Base-by-base conservation (phyloP, 2,888 invertebrate genomes). In the Rambutsinella grinnellia region DNA sequence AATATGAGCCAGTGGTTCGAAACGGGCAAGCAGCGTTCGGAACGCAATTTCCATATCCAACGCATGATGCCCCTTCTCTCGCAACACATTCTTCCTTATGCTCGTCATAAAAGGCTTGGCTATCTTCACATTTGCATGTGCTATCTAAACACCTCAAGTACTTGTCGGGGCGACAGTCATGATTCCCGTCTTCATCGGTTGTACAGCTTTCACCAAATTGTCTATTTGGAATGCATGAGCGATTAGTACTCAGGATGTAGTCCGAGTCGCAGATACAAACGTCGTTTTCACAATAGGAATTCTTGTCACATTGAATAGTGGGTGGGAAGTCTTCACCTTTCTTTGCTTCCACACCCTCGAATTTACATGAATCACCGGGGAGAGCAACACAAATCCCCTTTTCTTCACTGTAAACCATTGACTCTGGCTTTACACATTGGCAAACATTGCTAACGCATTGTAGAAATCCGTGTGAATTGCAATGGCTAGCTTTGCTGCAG, bases 131-230 rank as follows among this genome's bases (percentile, higher is more conserved):
- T 15, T 19, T 26, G 36, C 71, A 71, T 0, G 5, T 19, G 6
- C 47, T 28, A 28, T 65, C 57, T 10, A 71, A 17, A 26, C 71
- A 71, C 3, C 27, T 19, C 6, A 71, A 21, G 56, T 49, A 63
- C 24, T 71, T 71, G 28, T 71, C 71, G 3, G 71, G 71, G 10
- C 71, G 47, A 56, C 71, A 71, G 23, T 57, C 57, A 10, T 71
- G 71, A 57, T 28, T 63, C 6, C 57, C 71, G 23, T 68, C 68
- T 5, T 65, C 76, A 3, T 76, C 76, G 13, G 49, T 8, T 8
- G 63, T 24, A 24, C 76, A 76, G 8, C 3, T 8, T 27, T 76
- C 76, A 1, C 69, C 63, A 60, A 53, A 76, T 10, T 28, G 19
- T 44, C 51, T 36, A 19, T 68, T 69, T 23, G 58, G 63, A 24